Conservation (phyloP, 2,888 invertebrate species). For the Plagiodera versicolora region DNA sequence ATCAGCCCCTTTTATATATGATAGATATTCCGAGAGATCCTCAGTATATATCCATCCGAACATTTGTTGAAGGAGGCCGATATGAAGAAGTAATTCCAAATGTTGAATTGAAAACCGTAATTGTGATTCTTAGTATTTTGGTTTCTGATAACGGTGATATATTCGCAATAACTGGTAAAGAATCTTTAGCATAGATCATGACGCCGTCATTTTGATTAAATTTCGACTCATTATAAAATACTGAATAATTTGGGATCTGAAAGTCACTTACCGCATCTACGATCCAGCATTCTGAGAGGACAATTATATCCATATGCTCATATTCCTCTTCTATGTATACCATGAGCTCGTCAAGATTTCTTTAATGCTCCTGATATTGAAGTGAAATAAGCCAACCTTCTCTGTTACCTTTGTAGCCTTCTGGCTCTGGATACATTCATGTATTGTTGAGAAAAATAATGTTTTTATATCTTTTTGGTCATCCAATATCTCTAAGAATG, state of each 20-base stretch:
- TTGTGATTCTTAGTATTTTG: background rate
- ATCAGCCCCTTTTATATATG: background rate
- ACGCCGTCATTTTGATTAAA: constrained; percentile 5
- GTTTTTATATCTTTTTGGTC: background rate
- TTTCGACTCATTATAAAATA: constrained; percentile 8
- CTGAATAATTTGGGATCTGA: constrained; percentile 7
- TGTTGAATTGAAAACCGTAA: background rate
- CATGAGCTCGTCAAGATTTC: background rate
- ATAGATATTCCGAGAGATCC: background rate
- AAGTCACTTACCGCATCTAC: background rate
- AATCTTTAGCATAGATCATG: constrained; percentile 3
- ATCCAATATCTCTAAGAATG: background rate
- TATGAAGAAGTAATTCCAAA: background rate
- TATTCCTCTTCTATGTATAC: background rate
- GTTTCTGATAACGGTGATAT: constrained; percentile 4
- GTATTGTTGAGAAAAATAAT: constrained; percentile 2
- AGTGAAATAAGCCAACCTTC: background rate
- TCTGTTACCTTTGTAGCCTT: background rate
- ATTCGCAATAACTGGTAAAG: background rate
- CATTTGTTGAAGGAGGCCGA: constrained; percentile 4
- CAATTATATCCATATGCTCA: background rate
- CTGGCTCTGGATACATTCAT: constrained; percentile 2
- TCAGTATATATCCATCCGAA: background rate
- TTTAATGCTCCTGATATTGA: constrained; percentile 3
- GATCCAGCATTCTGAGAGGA: constrained; percentile 2